A percentile compares a stretch with the other conserved stretches of the same genome.
phyloP scores from a whole-genome alignment of 2,113 vertebrate genomes.

The Diglossa brunneiventris region DNA sequence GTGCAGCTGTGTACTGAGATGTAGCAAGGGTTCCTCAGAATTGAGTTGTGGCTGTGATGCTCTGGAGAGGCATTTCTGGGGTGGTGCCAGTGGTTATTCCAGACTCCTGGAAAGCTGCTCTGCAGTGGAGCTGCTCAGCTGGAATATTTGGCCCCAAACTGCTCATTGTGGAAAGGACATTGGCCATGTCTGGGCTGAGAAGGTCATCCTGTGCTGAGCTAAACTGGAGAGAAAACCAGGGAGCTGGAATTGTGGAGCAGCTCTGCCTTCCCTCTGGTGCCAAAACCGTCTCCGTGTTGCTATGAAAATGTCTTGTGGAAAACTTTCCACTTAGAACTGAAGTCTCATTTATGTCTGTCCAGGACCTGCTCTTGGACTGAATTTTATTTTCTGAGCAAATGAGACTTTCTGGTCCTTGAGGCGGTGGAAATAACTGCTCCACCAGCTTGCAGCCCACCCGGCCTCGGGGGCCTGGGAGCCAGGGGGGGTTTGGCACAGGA shows the following conservation, averaged over 20 bases:
- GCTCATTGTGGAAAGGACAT: neutral
- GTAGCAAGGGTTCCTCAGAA: neutral
- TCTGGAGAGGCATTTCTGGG: neutral
- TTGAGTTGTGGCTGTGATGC: neutral
- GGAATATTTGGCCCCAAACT: neutral
- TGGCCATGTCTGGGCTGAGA: neutral
- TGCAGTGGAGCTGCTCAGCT: neutral
- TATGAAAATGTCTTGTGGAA: conserved; percentile 8
- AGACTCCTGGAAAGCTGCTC: neutral
- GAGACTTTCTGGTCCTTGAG: neutral
- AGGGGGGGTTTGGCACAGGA: neutral
- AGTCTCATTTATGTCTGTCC: neutral
- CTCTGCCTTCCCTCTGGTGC: neutral
- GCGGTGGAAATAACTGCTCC: neutral
- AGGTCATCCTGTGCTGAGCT: neutral
- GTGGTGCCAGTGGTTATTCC: neutral
- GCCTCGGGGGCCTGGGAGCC: neutral
- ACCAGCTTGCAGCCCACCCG: neutral
- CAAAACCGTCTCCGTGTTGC: neutral
- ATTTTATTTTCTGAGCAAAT: conserved; percentile 16
- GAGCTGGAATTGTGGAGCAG: neutral
- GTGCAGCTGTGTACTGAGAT: neutral
- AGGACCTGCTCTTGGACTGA: neutral
- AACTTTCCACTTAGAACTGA: conserved; percentile 5
- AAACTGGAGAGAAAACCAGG: neutral